These are phyloP conservation scores for Oscheius onirici DNA, from an alignment of 2,888 invertebrate genomes.

Conservation along the genomic window DNA sequence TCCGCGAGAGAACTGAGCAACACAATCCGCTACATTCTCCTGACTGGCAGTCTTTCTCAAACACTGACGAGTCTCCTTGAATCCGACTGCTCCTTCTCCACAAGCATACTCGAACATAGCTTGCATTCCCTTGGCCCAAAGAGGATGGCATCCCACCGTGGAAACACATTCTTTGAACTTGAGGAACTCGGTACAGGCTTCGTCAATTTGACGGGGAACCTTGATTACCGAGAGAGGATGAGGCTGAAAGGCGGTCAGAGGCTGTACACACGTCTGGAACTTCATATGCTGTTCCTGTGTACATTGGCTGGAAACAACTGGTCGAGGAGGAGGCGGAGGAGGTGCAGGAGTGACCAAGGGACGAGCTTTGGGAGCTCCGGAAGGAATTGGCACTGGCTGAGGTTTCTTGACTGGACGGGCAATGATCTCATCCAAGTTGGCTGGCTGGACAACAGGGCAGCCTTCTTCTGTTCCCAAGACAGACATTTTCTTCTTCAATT, in stretches of 20 bases:
- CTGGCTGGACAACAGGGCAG: conserved; percentile 60
- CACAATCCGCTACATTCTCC: conserved; percentile 57
- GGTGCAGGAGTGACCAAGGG: conserved; percentile 49
- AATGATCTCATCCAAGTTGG: conserved; percentile 64
- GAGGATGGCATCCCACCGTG: conserved; percentile 56
- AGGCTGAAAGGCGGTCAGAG: conserved; percentile 66
- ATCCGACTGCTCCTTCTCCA: conserved; percentile 58
- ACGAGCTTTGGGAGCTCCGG: conserved; percentile 34
- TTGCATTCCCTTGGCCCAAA: conserved; percentile 69
- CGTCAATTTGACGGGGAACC: conserved; percentile 64
- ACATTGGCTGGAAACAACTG: conserved; percentile 41
- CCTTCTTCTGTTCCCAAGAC: conserved; percentile 66
- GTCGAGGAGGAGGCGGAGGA: conserved; percentile 36
- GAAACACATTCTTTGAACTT: conserved; percentile 59
- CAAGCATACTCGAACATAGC: conserved; percentile 70
- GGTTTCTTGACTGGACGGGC: conserved; percentile 57
- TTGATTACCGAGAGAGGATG: conserved; percentile 69
- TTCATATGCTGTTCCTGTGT: conserved; percentile 59
- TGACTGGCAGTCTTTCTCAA: conserved; percentile 44
- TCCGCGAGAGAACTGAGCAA: conserved; percentile 65
- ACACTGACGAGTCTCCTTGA: conserved; percentile 61
- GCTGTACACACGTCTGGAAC: conserved; percentile 65
- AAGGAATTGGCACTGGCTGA: conserved; percentile 46
- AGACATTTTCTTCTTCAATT: conserved; percentile 61
- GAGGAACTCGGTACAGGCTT: conserved; percentile 63